phyloP scores from a whole-genome alignment of 92 coral and sea anemone species.

The Actinernus sp. region DNA sequence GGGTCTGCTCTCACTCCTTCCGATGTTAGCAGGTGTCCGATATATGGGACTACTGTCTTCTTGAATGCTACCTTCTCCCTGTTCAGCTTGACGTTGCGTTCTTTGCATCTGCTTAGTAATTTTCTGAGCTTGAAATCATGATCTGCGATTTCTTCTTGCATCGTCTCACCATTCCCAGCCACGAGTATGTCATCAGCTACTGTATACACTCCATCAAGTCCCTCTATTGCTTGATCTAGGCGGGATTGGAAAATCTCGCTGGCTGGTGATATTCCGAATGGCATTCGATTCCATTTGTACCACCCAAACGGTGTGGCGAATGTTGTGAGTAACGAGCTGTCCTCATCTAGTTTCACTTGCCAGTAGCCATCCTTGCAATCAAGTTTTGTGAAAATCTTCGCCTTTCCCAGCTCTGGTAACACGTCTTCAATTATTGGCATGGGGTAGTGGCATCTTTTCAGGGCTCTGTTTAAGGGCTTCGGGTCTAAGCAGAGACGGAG shows the following conservation, averaged over 20 bases:
- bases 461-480: conserved; percentile 31
- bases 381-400: conserved; percentile 28
- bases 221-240: conserved; percentile 4
- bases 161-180: conserved; percentile 10
- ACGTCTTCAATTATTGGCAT: conserved; percentile 34
- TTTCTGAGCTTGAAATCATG: conserved; percentile 5
- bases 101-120: conserved; percentile 1
- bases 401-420: conserved; percentile 14
- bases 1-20: conserved; percentile 23
- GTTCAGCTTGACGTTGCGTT: conserved; percentile 10
- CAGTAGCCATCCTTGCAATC: conserved; percentile 37
- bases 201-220: conserved; percentile 1
- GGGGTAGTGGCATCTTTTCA: conserved; percentile 30
- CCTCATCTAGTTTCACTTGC: conserved; percentile 10
- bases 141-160: conserved; percentile 20
- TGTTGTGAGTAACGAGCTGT: conserved; percentile 7
- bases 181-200: conserved; percentile 32
- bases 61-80: conserved; percentile 11
- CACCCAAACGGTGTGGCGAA: conserved; percentile 32
- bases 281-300: conserved; percentile 18
- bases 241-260: conserved; percentile 4
- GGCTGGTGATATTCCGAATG: not conserved
- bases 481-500: conserved; percentile 41
- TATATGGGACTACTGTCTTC: conserved; percentile 35
- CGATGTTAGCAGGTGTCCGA: conserved; percentile 19